These are phyloP conservation scores for Brachyptera risi DNA, from an alignment of 2,888 invertebrate species.

Conservation along the genomic window DNA sequence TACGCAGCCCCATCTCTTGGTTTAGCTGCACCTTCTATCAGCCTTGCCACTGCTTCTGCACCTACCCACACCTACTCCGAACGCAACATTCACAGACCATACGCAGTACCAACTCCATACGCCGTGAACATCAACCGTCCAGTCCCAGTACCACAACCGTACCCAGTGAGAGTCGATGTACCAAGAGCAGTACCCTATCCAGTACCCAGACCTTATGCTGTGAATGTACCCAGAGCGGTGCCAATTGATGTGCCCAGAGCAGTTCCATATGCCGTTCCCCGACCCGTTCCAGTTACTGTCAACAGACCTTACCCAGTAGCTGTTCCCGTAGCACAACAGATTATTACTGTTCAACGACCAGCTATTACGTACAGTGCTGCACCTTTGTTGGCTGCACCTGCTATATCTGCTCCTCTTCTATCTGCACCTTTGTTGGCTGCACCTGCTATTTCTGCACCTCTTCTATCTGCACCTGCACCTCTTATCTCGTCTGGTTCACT, in stretches of 20 bases:
- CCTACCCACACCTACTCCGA: constrained; percentile 38
- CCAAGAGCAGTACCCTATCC: constrained; percentile 50
- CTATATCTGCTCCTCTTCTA: too few species aligned
- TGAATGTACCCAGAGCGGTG: constrained; percentile 48
- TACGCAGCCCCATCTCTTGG: too few species aligned
- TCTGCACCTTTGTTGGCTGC: background rate
- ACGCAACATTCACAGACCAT: constrained; percentile 49
- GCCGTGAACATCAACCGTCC: constrained; percentile 50
- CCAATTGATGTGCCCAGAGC: constrained; percentile 47
- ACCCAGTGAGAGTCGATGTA: constrained; percentile 48
- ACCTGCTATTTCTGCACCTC: too few species aligned
- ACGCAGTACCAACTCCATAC: constrained; percentile 52
- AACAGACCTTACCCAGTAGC: constrained; percentile 53
- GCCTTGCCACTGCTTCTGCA: background rate
- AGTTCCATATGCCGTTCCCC: constrained; percentile 49
- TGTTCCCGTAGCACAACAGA: constrained; percentile 34
- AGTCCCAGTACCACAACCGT: constrained; percentile 31
- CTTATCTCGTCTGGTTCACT: too few species aligned
- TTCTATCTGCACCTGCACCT: too few species aligned
- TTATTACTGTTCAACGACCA: background rate
- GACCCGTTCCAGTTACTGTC: constrained; percentile 53
- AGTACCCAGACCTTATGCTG: constrained; percentile 44
- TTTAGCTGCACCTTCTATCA: background rate
- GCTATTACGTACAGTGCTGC: background rate
- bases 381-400: too few species aligned